phyloP scores from a whole-genome alignment of 2,888 invertebrate species.

The Uropetala carovei region DNA sequence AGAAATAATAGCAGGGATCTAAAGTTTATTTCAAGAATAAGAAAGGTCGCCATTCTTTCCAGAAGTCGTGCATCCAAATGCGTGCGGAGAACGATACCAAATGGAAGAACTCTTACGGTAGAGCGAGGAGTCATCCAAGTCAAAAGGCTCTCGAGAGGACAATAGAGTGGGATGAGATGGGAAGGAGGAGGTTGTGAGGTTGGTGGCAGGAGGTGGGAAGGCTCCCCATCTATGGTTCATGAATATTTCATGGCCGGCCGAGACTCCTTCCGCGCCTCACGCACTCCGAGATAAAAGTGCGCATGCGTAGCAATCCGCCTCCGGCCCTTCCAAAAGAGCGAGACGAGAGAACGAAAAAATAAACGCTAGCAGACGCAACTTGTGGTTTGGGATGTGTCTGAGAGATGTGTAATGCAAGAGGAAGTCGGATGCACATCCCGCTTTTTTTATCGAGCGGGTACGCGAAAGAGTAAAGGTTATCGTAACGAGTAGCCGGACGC shows the following conservation, averaged over 20 bases:
- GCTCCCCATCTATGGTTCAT: conserved; percentile 17
- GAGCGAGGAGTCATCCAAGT: not conserved
- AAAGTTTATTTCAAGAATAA: too few relatives aligned
- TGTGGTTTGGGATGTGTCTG: not conserved
- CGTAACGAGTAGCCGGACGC: too few relatives aligned
- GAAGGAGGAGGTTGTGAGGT: conserved; percentile 39
- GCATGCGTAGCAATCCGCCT: conserved; percentile 8
- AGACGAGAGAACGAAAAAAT: not conserved
- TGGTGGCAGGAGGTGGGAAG: conserved; percentile 40
- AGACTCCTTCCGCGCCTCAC: not conserved
- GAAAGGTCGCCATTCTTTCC: too few relatives aligned
- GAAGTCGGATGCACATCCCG: too few relatives aligned
- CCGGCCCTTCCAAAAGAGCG: not conserved
- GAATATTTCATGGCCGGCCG: conserved; percentile 47
- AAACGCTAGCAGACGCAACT: not conserved
- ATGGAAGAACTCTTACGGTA: not conserved
- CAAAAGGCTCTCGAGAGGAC: not conserved
- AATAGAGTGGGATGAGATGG: not conserved
- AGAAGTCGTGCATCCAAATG: too few relatives aligned
- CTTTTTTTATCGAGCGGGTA: too few relatives aligned
- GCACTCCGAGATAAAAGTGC: not conserved
- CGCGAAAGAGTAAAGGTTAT: too few relatives aligned
- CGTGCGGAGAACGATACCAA: not conserved
- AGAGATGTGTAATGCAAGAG: too few relatives aligned
- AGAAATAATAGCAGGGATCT: too few relatives aligned